These are phyloP conservation scores for Oegoconia quadripuncta DNA, from an alignment of 2,888 invertebrate species.

Conservation along the genomic window DNA sequence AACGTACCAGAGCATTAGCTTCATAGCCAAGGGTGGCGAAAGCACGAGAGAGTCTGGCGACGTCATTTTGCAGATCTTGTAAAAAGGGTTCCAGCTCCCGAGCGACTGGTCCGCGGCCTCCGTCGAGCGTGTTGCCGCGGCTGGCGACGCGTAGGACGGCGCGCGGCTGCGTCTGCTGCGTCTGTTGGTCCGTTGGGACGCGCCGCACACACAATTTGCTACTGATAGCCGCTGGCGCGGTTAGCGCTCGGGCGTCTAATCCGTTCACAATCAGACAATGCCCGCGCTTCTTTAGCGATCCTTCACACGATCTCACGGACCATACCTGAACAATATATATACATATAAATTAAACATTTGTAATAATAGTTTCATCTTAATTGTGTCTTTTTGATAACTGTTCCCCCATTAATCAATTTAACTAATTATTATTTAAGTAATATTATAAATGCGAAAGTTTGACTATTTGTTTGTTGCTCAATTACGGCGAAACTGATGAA, in stretches of 20 bases:
- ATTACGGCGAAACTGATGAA: no score
- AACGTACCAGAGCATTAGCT: conserved; percentile 45
- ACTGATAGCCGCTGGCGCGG: conserved; percentile 44
- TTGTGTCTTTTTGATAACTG: no score
- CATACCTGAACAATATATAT: conserved; percentile 45
- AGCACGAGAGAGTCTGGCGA: conserved; percentile 53
- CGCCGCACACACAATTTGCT: conserved; percentile 58
- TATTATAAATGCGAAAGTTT: no score
- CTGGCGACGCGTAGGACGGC: conserved; percentile 64
- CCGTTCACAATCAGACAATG: conserved; percentile 56
- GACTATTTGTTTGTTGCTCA: no score
- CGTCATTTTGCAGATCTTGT: conserved; percentile 57
- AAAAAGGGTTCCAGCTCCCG: conserved; percentile 51
- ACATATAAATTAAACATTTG: no score
- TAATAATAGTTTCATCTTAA: no score
- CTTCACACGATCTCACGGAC: conserved; percentile 69
- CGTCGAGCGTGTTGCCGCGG: conserved; percentile 40
- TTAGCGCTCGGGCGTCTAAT: conserved; percentile 51
- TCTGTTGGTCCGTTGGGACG: conserved; percentile 46
- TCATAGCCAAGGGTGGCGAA: conserved; percentile 58
- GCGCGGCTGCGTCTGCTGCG: conserved; percentile 51
- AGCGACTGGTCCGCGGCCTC: conserved; percentile 22
- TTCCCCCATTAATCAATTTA: no score
- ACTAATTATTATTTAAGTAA: no score
- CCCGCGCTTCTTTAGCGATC: conserved; percentile 61